Evolutionary conservation across 2,888 invertebrate species (phyloP).

Genomic region (Nemapogon koenigi): DNA sequence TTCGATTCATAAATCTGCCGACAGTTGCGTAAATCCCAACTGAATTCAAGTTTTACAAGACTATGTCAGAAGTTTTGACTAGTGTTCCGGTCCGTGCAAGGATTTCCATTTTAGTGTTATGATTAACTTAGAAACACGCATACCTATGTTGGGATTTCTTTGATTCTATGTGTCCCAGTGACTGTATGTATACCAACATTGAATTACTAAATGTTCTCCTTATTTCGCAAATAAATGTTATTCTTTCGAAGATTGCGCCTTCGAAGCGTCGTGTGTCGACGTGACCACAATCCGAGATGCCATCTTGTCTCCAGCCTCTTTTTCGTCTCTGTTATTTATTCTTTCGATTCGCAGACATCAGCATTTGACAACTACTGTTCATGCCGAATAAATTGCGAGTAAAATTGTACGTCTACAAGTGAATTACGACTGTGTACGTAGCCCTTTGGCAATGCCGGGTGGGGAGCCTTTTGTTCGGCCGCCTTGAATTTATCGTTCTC

Average conservation of each 20-base stretch:
- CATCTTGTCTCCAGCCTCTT: slow-evolving; percentile 43
- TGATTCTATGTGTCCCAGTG: not conserved
- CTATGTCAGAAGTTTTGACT: slow-evolving; percentile 1
- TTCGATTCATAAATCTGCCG: slow-evolving; percentile 27
- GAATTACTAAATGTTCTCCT: slow-evolving; percentile 46
- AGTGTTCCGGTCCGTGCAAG: not conserved
- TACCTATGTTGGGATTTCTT: not conserved
- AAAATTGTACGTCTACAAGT: slow-evolving; percentile 47
- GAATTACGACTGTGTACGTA: slow-evolving; percentile 49
- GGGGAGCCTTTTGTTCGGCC: slow-evolving; percentile 8
- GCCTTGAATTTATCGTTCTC: slow-evolving; percentile 5
- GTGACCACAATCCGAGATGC: slow-evolving; percentile 52
- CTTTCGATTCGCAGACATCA: slow-evolving; percentile 51
- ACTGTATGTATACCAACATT: slow-evolving; percentile 28
- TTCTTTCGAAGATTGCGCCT: slow-evolving; percentile 59
- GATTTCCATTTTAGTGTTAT: not conserved
- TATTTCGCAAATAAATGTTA: slow-evolving; percentile 54
- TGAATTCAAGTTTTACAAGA: slow-evolving; percentile 16
- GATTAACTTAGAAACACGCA: not conserved
- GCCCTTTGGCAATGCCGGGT: slow-evolving; percentile 29
- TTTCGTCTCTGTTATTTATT: slow-evolving; percentile 57
- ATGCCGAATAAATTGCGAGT: slow-evolving; percentile 55
- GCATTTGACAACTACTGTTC: slow-evolving; percentile 60
- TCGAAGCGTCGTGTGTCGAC: slow-evolving; percentile 27
- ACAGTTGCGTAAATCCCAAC: slow-evolving; percentile 21